Evolutionary conservation across 2,888 invertebrate genomes (phyloP).

Genomic region (Eucriotettix oculatus): DNA sequence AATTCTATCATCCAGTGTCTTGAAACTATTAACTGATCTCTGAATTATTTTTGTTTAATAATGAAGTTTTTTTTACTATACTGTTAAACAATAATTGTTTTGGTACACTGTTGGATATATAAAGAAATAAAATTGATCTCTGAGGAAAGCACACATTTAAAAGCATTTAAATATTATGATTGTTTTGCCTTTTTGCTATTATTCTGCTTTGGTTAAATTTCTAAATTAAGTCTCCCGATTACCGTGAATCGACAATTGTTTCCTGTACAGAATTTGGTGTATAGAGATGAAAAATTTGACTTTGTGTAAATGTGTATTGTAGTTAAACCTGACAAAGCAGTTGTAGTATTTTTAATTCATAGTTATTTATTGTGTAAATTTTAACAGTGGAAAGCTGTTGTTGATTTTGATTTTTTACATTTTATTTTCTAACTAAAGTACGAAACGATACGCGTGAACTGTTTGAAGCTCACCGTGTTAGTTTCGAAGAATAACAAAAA

Average conservation of each 20-base stretch:
- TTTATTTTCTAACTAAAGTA: not conserved
- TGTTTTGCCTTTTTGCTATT: too few relatives aligned
- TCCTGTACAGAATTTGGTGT: not conserved
- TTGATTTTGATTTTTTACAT: not conserved
- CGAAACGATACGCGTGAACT: not conserved
- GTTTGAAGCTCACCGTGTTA: too few relatives aligned
- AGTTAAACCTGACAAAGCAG: not conserved
- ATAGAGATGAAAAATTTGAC: not conserved
- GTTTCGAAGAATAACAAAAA: too few relatives aligned
- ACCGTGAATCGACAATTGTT: not conserved
- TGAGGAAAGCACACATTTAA: not conserved
- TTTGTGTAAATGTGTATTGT: not conserved
- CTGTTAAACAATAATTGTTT: not conserved
- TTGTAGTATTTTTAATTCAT: not conserved
- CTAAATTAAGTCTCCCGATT: too few relatives aligned
- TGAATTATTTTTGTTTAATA: not conserved
- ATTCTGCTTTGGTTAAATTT: not conserved
- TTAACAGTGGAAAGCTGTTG: not conserved
- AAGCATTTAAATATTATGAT: too few relatives aligned
- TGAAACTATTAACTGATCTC: too few relatives aligned
- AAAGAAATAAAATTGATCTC: not conserved
- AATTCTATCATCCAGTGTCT: too few relatives aligned
- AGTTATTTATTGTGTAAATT: not conserved
- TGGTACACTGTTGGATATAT: not conserved
- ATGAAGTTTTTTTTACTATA: not conserved